Conservation (phyloP, 2,113 vertebrate genomes). For the Pitta sordida region DNA sequence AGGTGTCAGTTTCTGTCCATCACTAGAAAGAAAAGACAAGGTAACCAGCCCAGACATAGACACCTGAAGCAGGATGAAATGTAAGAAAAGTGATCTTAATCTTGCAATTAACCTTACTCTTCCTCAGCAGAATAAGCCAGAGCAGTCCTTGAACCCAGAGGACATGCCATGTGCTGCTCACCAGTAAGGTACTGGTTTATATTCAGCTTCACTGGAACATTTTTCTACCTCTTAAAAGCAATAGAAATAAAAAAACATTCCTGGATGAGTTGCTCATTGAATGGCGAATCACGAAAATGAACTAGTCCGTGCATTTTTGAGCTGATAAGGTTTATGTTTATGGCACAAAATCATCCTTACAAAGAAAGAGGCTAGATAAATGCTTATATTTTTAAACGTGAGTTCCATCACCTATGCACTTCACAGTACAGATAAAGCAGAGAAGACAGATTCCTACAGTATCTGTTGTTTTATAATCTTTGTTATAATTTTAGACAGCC, state of each 20-base stretch:
- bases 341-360: background rate
- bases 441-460: background rate
- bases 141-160: background rate
- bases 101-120: background rate
- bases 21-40: background rate
- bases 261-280: background rate
- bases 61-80: background rate
- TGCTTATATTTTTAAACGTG: background rate
- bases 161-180: background rate
- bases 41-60: background rate
- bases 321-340: background rate
- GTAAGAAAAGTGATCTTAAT: background rate
- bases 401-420: background rate
- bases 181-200: rapidly evolving
- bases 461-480: background rate
- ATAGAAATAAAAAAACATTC: background rate
- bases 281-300: background rate
- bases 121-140: background rate
- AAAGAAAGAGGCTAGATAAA: background rate
- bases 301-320: background rate
- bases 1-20: background rate
- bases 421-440: background rate
- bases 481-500: background rate
- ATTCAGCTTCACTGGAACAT: background rate
- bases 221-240: background rate